A percentile compares a stretch with the other conserved stretches of the same genome.
Evolutionary conservation across 2,888 invertebrate genomes (phyloP).

Genomic region (Drosophila prostipennis): DNA sequence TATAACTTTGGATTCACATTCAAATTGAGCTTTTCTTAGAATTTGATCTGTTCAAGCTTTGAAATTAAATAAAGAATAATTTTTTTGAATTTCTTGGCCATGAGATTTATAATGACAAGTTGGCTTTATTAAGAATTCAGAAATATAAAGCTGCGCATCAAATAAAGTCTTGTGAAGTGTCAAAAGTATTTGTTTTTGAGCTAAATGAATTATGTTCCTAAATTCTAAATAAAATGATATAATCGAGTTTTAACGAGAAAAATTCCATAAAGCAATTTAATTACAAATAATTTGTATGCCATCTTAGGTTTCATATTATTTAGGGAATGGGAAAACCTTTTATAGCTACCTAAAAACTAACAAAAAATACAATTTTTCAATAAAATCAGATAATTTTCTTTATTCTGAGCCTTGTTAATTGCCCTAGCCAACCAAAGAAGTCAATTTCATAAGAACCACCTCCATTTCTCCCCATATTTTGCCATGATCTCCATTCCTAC

Average conservation of each 20-base stretch:
- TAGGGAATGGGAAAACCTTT: too few relatives aligned
- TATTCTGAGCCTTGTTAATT: neutral
- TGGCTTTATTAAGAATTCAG: neutral
- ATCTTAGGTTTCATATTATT: too few relatives aligned
- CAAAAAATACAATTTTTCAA: too few relatives aligned
- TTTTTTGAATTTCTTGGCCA: conserved; percentile 14
- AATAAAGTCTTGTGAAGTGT: neutral
- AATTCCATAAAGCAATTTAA: too few relatives aligned
- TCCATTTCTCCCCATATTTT: conserved; percentile 1
- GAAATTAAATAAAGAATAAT: conserved; percentile 14
- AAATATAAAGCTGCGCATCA: neutral
- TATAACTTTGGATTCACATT: conserved; percentile 51
- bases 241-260: too few relatives aligned
- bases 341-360: too few relatives aligned
- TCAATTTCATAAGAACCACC: conserved; percentile 6
- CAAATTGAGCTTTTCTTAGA: conserved; percentile 54
- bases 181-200: neutral
- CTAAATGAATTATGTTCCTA: neutral
- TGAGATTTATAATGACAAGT: conserved; percentile 13
- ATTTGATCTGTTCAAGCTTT: conserved; percentile 43
- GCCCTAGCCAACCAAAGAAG: conserved; percentile 3
- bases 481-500: conserved; percentile 31
- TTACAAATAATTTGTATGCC: too few relatives aligned
- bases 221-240: neutral
- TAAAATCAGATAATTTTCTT: neutral